Conservation (phyloP, 2,113 vertebrate genomes). For the Colaptes auratus region DNA sequence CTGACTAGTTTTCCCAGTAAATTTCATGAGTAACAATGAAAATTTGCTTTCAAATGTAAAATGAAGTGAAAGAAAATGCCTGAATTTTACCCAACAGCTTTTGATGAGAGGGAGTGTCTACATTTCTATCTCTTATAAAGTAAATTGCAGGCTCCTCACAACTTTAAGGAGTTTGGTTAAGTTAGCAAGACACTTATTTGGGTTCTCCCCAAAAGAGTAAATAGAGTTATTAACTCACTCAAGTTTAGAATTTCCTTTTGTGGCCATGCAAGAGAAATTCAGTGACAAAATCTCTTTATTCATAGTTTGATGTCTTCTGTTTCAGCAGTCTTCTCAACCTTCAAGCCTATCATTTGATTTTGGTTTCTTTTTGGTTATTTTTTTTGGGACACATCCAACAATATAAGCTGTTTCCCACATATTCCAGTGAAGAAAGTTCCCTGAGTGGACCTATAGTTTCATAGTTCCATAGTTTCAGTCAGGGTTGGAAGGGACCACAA, state of each 20-base stretch:
- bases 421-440: background rate
- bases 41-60: background rate
- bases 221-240: background rate
- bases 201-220: background rate
- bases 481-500: no score
- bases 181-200: background rate
- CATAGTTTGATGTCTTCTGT: background rate
- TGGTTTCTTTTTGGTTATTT: background rate
- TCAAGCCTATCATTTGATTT: background rate
- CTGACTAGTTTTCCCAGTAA: background rate
- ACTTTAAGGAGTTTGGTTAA: background rate
- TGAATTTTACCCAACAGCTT: background rate
- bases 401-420: background rate
- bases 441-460: background rate
- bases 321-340: background rate
- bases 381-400: background rate
- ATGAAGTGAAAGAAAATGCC: background rate
- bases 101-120: background rate
- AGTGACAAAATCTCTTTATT: background rate
- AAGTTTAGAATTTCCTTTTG: background rate
- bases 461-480: no score
- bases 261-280: background rate
- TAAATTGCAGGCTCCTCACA: background rate
- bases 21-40: background rate
- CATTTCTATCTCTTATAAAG: background rate